Evolutionary conservation across 2,797 vertebrate species (phyloP).

Genomic region (Lepilemur septentrionalis): DNA sequence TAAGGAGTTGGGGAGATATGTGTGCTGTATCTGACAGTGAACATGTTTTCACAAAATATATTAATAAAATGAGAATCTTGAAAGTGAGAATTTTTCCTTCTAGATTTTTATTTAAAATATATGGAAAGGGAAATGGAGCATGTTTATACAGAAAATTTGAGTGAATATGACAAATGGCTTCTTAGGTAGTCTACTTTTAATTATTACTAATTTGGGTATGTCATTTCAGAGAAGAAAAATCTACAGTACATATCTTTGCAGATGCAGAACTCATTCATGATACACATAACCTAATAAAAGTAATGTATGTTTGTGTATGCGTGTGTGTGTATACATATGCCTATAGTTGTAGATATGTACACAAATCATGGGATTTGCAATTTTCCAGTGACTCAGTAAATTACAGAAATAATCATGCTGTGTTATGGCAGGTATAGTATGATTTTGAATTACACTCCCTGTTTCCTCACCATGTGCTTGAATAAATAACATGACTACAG

Average conservation of each 20-base stretch:
- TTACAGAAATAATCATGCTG: slow-evolving; percentile 15
- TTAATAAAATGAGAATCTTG: slow-evolving; percentile 3
- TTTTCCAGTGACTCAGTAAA: neutral
- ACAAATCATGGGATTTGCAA: neutral
- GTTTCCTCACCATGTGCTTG: neutral
- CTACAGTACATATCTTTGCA: neutral
- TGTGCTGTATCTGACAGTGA: neutral
- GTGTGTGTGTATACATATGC: neutral
- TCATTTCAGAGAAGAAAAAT: neutral
- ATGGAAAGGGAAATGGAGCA: neutral
- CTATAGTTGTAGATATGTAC: neutral
- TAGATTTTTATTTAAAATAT: slow-evolving; percentile 27
- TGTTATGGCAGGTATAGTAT: neutral
- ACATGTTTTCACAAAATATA: neutral
- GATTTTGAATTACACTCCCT: neutral
- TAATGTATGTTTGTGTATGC: neutral
- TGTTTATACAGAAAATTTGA: slow-evolving; percentile 15
- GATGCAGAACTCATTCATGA: slow-evolving; percentile 5
- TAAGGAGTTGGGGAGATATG: neutral
- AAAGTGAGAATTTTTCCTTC: neutral
- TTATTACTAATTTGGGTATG: neutral
- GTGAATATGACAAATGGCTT: neutral
- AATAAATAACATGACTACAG: slow-evolving; percentile 21
- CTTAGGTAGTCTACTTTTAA: neutral
- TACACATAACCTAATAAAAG: neutral